These are phyloP conservation scores for Eleginops maclovinus DNA, from an alignment of 2,113 vertebrate genomes.

Conservation along the genomic window DNA sequence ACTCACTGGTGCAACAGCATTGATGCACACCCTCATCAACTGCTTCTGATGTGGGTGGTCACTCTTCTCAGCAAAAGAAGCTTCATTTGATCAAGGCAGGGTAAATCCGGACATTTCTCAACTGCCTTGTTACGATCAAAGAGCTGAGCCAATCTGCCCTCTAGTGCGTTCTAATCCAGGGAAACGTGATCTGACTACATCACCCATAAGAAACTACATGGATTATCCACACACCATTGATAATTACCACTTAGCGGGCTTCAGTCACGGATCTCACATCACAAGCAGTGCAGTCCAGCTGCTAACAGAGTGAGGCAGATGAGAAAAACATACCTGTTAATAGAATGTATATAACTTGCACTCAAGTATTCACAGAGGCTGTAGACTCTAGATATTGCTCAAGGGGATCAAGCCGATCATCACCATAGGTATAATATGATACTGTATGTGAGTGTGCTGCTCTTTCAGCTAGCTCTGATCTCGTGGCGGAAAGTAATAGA, in stretches of 20 bases:
- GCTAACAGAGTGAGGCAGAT: slow-evolving; percentile 19
- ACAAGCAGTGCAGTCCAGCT: slow-evolving; percentile 17
- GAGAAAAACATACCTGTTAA: slow-evolving; percentile 33
- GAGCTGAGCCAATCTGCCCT: slow-evolving; percentile 48
- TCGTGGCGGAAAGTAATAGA: slow-evolving; percentile 4
- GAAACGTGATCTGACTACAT: slow-evolving; percentile 63
- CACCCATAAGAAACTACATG: slow-evolving; percentile 45
- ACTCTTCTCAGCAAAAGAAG: slow-evolving; percentile 38
- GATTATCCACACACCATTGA: slow-evolving; percentile 53
- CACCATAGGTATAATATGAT: slow-evolving; percentile 1
- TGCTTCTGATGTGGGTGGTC: slow-evolving; percentile 57
- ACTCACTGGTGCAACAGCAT: not conserved
- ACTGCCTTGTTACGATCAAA: slow-evolving; percentile 74
- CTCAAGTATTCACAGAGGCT: not conserved
- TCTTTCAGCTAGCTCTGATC: slow-evolving; percentile 41
- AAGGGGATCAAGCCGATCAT: not conserved
- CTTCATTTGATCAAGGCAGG: slow-evolving; percentile 68
- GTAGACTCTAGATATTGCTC: not conserved
- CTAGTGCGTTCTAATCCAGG: slow-evolving; percentile 43
- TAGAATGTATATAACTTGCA: slow-evolving; percentile 20
- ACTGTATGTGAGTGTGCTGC: slow-evolving; percentile 3
- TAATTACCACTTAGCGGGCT: slow-evolving; percentile 64
- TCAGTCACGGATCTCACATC: slow-evolving; percentile 48
- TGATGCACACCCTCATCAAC: slow-evolving; percentile 22
- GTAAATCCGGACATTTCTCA: slow-evolving; percentile 60